Evolutionary conservation across 2,113 vertebrate genomes (phyloP).

Genomic region (Pagrus major): DNA sequence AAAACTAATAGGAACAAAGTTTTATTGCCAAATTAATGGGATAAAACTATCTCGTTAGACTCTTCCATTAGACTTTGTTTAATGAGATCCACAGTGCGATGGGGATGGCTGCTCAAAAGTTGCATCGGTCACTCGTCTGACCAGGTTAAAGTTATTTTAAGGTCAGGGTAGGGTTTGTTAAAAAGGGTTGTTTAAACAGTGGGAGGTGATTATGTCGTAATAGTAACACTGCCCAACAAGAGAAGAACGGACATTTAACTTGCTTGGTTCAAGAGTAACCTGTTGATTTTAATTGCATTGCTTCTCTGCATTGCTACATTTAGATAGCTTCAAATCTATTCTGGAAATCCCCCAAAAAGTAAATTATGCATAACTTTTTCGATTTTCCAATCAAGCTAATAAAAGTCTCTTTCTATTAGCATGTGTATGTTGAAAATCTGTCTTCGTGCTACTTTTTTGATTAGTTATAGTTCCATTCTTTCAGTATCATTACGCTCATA

Average conservation of each 20-base stretch:
- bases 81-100: not conserved
- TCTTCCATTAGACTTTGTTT: not conserved
- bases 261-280: not conserved
- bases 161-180: not conserved
- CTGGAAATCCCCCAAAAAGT: too few relatives aligned
- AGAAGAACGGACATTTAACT: not conserved
- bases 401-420: too few relatives aligned
- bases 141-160: not conserved
- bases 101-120: not conserved
- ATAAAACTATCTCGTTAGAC: not conserved
- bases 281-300: too few relatives aligned
- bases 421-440: too few relatives aligned
- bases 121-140: not conserved
- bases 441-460: too few relatives aligned
- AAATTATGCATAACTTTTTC: too few relatives aligned
- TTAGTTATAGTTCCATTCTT: not conserved
- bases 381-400: too few relatives aligned
- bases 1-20: conserved; percentile 10
- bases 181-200: not conserved
- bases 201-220: not conserved
- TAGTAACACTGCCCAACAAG: not conserved
- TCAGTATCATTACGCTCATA: not conserved
- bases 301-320: too few relatives aligned
- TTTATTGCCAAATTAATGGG: not conserved
- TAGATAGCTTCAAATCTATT: too few relatives aligned